Conservation (phyloP, 1,140 invertebrate genomes). For the Drosophila gunungcola region DNA sequence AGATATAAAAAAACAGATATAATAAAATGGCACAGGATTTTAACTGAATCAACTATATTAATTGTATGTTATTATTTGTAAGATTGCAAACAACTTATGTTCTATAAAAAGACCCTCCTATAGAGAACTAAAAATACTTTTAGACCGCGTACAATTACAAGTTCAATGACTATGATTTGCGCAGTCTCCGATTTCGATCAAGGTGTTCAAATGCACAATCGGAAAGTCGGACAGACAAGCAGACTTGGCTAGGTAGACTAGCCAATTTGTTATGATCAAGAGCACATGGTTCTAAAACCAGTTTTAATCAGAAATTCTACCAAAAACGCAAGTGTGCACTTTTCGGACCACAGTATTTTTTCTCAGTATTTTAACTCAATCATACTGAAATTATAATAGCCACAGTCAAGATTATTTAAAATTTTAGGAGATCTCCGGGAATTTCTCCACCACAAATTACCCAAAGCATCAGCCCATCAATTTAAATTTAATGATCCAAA, state of each 20-base stretch:
- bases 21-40: too few relatives aligned
- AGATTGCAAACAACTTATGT: neutral
- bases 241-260: neutral
- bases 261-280: conserved; percentile 33
- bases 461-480: neutral
- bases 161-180: conserved; percentile 33
- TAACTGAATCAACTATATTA: too few relatives aligned
- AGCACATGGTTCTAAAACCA: conserved; percentile 23
- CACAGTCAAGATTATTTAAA: neutral
- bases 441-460: neutral
- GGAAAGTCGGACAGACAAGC: conserved; percentile 20
- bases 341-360: conserved; percentile 1
- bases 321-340: neutral
- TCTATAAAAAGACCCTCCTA: neutral
- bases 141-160: conserved; percentile 18
- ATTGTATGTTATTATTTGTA: neutral
- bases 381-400: neutral
- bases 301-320: conserved; percentile 15
- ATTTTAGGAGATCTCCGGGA: too few relatives aligned
- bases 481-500: conserved; percentile 17
- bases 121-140: conserved; percentile 14
- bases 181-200: conserved; percentile 32
- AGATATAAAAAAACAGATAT: too few relatives aligned
- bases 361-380: neutral
- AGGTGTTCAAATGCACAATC: conserved; percentile 27